These are phyloP conservation scores for Bambusicola thoracicus DNA, from an alignment of 2,113 vertebrate genomes.

Conservation along the genomic window DNA sequence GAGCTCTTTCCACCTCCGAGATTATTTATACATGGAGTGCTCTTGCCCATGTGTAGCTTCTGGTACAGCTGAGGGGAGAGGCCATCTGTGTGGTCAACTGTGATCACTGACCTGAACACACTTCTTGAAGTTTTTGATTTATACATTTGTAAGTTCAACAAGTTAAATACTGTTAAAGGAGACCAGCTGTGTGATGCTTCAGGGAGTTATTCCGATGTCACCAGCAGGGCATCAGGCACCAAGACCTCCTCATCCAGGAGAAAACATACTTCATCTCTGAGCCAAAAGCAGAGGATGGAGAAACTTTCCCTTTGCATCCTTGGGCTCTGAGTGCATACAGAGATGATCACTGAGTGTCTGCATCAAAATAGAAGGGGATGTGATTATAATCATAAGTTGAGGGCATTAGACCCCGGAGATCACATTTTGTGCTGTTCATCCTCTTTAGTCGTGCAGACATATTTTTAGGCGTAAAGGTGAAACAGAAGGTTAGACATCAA, in stretches of 20 bases:
- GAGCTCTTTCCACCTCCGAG: background rate
- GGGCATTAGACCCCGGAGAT: background rate
- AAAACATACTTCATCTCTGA: background rate
- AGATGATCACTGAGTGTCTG: background rate
- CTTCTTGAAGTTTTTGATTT: background rate
- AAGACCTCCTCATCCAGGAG: background rate
- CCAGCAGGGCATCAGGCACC: background rate
- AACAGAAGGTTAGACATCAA: background rate
- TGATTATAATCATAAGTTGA: background rate
- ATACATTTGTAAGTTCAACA: background rate
- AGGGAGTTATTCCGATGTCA: background rate
- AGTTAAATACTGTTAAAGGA: background rate
- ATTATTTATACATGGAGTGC: accelerated
- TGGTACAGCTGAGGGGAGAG: background rate
- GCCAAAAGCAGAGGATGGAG: background rate
- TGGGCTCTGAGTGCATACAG: background rate
- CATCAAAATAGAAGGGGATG: background rate
- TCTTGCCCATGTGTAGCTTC: background rate
- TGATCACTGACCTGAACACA: background rate
- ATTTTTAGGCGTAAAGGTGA: background rate
- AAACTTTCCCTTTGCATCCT: background rate
- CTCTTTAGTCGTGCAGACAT: background rate
- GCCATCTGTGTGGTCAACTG: background rate
- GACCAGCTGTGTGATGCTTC: background rate
- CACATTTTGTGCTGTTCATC: background rate